These are phyloP conservation scores for Smithornis capensis DNA, from an alignment of 2,113 vertebrate species.

Conservation along the genomic window DNA sequence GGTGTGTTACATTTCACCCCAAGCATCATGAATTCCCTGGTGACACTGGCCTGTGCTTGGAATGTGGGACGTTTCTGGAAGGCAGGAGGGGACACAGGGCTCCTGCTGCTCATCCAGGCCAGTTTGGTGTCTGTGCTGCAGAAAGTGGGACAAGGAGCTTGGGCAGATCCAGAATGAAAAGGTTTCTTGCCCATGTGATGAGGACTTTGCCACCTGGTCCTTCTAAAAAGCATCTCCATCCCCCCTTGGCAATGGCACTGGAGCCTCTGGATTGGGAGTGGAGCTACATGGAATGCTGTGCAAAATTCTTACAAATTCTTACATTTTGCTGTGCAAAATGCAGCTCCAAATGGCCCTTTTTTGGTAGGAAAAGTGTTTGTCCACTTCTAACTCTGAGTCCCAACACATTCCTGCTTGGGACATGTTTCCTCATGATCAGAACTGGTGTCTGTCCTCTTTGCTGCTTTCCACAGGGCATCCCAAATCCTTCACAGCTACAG, in stretches of 20 bases:
- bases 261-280: background rate
- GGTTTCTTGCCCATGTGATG: background rate
- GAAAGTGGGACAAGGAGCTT: background rate
- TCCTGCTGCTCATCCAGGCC: background rate
- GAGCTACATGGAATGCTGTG: background rate
- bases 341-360: background rate
- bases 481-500: background rate
- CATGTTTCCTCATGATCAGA: fast-evolving
- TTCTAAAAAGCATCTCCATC: background rate
- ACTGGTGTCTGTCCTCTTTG: fast-evolving
- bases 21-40: background rate
- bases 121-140: fast-evolving
- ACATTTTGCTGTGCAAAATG: too few species aligned
- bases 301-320: too few species aligned
- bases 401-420: background rate
- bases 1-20: background rate
- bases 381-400: background rate
- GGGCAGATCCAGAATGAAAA: background rate
- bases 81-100: background rate
- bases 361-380: background rate
- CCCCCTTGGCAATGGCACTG: background rate
- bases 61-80: background rate
- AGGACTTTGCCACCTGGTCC: background rate
- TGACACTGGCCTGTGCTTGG: background rate
- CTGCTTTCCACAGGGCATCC: background rate